These are phyloP conservation scores for Holacanthus passer DNA, from an alignment of 2,113 vertebrate genomes.

Conservation along the genomic window DNA sequence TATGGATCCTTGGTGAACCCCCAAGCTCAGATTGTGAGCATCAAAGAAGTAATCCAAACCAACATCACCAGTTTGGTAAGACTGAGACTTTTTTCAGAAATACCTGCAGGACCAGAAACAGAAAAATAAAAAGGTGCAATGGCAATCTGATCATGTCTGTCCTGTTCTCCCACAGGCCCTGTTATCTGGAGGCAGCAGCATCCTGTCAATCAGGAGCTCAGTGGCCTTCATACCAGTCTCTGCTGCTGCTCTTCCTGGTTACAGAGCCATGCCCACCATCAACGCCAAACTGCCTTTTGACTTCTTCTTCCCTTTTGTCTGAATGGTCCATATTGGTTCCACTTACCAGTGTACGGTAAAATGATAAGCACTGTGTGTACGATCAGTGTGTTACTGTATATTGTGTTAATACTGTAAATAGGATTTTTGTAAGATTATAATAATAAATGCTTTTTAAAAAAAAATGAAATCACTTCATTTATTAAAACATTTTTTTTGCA, in stretches of 20 bases:
- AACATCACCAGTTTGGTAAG: constrained; percentile 83
- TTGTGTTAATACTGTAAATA: constrained; percentile 44
- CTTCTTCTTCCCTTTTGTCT: constrained; percentile 96
- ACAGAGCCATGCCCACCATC: constrained; percentile 89
- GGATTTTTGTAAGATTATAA: constrained; percentile 11
- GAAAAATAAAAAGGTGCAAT: background rate
- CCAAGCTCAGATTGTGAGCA: constrained; percentile 90
- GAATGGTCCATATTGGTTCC: constrained; percentile 10
- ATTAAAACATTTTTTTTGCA: background rate
- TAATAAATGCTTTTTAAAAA: constrained; percentile 26
- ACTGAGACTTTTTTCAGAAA: background rate
- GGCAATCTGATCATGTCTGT: background rate
- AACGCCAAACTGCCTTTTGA: constrained; percentile 90
- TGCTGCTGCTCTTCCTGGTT: constrained; percentile 87
- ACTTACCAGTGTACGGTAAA: background rate
- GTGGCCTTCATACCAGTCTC: constrained; percentile 90
- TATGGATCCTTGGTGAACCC: constrained; percentile 93
- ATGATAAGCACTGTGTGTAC: background rate
- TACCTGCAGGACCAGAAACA: background rate
- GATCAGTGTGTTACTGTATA: background rate
- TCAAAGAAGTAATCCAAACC: constrained; percentile 83
- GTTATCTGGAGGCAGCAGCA: constrained; percentile 57
- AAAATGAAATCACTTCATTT: constrained; percentile 29
- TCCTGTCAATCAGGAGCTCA: constrained; percentile 81
- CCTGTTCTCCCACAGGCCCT: constrained; percentile 42